A percentile compares a stretch with the other conserved stretches of the same genome.
phyloP scores from a whole-genome alignment of 2,888 invertebrate genomes.

The Adineta ricciae region DNA sequence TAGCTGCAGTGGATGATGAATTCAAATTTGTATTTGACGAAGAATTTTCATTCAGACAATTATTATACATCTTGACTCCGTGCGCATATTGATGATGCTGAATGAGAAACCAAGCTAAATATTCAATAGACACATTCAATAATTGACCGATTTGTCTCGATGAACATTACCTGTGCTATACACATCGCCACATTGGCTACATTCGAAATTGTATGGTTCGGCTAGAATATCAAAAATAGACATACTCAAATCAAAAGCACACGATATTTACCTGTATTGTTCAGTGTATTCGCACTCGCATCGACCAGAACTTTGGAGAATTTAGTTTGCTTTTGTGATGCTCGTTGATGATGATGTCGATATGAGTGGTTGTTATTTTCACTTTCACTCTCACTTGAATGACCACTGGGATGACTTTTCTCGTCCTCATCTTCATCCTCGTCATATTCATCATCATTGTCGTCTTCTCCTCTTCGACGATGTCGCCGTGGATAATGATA shows the following conservation, averaged over 20 bases:
- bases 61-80: background rate
- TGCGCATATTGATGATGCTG: constrained; percentile 3
- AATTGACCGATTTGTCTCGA: background rate
- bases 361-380: too few species aligned
- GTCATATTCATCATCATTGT: background rate
- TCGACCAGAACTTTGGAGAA: background rate
- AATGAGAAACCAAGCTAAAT: constrained; percentile 12
- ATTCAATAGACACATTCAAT: background rate
- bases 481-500: background rate
- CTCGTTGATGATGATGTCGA: background rate
- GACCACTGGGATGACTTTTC: background rate
- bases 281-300: constrained; percentile 14
- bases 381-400: background rate
- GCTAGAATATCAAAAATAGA: background rate
- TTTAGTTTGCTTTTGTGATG: background rate
- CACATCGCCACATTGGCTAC: constrained; percentile 6
- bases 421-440: constrained; percentile 1
- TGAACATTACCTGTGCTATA: background rate
- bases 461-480: background rate
- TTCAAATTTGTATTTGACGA: background rate
- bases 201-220: constrained; percentile 20
- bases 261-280: background rate
- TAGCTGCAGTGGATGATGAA: background rate
- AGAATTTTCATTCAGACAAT: background rate
- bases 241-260: background rate